These are phyloP conservation scores for Geophilus truncorum DNA, from an alignment of 2,888 invertebrate genomes.

Conservation along the genomic window DNA sequence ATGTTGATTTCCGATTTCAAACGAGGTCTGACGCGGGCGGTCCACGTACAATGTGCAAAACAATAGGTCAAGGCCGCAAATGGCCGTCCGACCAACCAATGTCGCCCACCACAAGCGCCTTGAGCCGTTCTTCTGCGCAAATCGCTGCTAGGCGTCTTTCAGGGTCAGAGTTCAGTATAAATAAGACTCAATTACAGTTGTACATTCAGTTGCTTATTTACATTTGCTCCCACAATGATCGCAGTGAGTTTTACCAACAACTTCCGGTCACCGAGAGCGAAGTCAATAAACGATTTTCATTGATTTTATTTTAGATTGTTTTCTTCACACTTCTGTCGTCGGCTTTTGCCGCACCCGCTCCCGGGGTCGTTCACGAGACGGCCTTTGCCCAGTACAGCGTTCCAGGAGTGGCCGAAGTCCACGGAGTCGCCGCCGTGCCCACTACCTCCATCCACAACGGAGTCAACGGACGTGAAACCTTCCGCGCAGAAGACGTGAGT, in stretches of 20 bases:
- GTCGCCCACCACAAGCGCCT: neutral
- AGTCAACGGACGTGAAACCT: slow-evolving; percentile 17
- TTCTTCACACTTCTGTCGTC: neutral
- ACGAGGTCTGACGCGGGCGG: neutral
- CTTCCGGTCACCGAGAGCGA: too few species aligned
- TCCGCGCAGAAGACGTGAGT: slow-evolving; percentile 31
- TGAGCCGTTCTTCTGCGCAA: neutral
- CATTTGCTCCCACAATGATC: neutral
- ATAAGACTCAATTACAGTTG: neutral
- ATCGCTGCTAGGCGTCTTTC: neutral
- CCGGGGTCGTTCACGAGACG: neutral
- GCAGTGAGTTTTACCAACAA: neutral
- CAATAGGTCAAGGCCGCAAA: neutral
- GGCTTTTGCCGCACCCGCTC: slow-evolving; percentile 21
- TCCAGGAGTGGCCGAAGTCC: neutral
- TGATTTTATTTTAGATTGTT: neutral
- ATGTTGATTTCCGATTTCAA: neutral
- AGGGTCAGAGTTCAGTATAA: neutral
- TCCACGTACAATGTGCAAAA: too few species aligned
- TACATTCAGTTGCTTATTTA: too few species aligned
- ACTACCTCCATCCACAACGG: neutral
- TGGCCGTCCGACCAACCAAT: neutral
- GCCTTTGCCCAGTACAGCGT: neutral
- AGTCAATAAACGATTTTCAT: too few species aligned
- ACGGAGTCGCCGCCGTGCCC: neutral